Conservation (phyloP, 1,140 invertebrate species). For the Lepidurus couesii region DNA sequence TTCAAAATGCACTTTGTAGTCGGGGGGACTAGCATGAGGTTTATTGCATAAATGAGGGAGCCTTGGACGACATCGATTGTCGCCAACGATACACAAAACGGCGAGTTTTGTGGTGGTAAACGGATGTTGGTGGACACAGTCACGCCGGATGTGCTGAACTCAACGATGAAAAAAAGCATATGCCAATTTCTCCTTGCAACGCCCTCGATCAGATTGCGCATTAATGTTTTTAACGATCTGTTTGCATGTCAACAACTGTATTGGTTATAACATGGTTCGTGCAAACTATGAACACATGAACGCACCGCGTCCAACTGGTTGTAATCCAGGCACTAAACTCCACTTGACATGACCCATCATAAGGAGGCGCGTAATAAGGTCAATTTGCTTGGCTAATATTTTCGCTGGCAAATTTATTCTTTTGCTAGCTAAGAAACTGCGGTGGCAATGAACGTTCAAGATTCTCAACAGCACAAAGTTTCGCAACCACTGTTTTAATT, state of each 20-base stretch:
- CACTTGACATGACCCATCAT: slow-evolving; percentile 6
- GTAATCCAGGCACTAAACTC: slow-evolving; percentile 1
- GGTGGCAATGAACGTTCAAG: too few relatives aligned
- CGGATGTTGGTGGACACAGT: too few relatives aligned
- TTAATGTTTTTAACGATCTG: not conserved
- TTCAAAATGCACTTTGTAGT: not conserved
- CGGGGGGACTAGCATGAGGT: not conserved
- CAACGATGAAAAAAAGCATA: too few relatives aligned
- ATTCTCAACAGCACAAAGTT: not conserved
- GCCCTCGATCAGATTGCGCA: too few relatives aligned
- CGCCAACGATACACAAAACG: not conserved
- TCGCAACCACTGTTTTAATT: not conserved
- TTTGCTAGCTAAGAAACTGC: too few relatives aligned
- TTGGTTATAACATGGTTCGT: slow-evolving; percentile 13
- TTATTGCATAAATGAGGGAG: not conserved
- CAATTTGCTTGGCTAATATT: not conserved
- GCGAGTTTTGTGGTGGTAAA: too few relatives aligned
- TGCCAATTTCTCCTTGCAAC: too few relatives aligned
- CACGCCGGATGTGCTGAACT: too few relatives aligned
- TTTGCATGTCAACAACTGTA: not conserved
- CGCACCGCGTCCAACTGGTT: slow-evolving; percentile 20
- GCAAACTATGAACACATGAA: slow-evolving; percentile 22
- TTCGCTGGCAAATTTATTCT: too few relatives aligned
- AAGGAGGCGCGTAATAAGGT: slow-evolving; percentile 20
- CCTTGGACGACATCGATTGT: not conserved